phyloP scores from a whole-genome alignment of 2,113 vertebrate species.

The Canis aureus region DNA sequence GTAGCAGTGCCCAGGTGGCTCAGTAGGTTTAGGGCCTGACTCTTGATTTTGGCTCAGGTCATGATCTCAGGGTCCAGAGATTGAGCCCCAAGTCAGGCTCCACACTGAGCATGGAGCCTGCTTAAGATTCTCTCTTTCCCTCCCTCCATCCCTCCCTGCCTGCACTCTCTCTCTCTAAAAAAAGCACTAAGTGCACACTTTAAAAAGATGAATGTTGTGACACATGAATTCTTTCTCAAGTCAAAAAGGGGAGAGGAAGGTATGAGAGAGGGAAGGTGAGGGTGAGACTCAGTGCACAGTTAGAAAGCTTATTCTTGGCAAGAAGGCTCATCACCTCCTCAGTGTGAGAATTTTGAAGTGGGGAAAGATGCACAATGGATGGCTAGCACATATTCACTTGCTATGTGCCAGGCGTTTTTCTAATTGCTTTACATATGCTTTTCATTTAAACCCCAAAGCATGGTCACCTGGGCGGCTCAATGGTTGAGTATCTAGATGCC shows the following conservation, averaged over 20 bases:
- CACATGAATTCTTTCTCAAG: background rate
- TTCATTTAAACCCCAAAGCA: background rate
- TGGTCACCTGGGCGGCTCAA: no score
- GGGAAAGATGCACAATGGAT: background rate
- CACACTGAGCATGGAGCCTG: background rate
- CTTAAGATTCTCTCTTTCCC: background rate
- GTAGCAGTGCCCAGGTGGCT: background rate
- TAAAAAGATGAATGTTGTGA: slow-evolving; percentile 8
- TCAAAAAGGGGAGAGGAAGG: background rate
- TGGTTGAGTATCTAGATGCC: no score
- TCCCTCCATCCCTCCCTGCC: background rate
- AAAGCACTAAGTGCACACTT: slow-evolving; percentile 28
- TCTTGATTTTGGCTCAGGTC: background rate
- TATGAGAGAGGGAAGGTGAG: background rate
- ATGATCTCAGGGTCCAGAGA: background rate
- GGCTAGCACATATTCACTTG: background rate
- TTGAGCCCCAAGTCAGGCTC: no score
- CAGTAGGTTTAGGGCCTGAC: background rate
- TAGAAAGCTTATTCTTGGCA: slow-evolving; percentile 37
- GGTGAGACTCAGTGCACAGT: background rate
- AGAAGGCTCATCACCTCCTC: background rate
- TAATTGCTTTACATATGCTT: background rate
- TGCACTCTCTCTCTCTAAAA: background rate
- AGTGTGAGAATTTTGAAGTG: background rate
- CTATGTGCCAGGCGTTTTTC: background rate